Conservation (phyloP, 2,113 vertebrate genomes). For the Dasyurus viverrinus region DNA sequence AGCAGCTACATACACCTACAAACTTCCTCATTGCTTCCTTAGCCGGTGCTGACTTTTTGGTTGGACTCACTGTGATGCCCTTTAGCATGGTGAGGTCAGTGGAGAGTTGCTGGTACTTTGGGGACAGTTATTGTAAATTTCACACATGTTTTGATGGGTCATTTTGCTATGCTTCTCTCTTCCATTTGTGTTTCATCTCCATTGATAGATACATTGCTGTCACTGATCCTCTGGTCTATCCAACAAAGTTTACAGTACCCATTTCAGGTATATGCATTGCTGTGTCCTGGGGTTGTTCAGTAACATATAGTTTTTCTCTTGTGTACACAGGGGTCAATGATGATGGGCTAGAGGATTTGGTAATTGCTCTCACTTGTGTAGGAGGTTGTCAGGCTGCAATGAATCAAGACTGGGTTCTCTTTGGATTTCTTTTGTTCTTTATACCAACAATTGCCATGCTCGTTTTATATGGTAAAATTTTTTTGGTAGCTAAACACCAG, state of each 20-base stretch:
- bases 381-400: constrained; percentile 18
- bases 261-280: constrained; percentile 38
- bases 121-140: constrained; percentile 50
- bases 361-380: constrained; percentile 2
- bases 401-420: not conserved
- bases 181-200: constrained; percentile 39
- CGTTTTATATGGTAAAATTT: not conserved
- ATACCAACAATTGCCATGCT: constrained; percentile 5
- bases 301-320: constrained; percentile 32
- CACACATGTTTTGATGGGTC: constrained; percentile 48
- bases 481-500: constrained; percentile 21
- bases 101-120: constrained; percentile 61
- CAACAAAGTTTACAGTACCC: constrained; percentile 47
- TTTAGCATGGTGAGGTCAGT: constrained; percentile 42
- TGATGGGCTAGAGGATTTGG: constrained; percentile 19
- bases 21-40: constrained; percentile 33
- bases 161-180: constrained; percentile 57
- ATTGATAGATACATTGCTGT: constrained; percentile 63
- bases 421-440: constrained; percentile 17
- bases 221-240: constrained; percentile 53
- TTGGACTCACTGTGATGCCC: not conserved
- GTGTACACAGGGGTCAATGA: constrained; percentile 23
- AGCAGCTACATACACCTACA: constrained; percentile 53
- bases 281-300: constrained; percentile 41
- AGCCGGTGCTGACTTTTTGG: not conserved